A percentile compares a stretch with the other conserved stretches of the same genome.
Conservation (phyloP, 2,888 invertebrate genomes). For the Drosophila meridiana region DNA sequence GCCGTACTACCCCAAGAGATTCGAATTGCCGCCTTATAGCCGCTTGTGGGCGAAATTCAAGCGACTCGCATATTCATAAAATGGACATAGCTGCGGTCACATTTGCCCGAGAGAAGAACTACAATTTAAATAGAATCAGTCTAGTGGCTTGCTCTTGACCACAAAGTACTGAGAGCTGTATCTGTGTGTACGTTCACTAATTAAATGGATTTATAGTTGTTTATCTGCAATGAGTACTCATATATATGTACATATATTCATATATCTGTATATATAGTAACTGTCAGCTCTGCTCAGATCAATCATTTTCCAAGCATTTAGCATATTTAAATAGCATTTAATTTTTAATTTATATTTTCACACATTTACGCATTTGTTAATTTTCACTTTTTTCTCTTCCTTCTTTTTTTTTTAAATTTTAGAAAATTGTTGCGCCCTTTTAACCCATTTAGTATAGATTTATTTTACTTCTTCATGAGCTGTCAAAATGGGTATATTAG, state of each 20-base stretch:
- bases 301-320: slow-evolving; percentile 7
- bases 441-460: background rate
- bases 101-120: slow-evolving; percentile 25
- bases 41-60: slow-evolving; percentile 49
- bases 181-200: slow-evolving; percentile 8
- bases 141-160: slow-evolving; percentile 63
- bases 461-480: background rate
- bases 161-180: slow-evolving; percentile 28
- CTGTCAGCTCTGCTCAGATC: background rate
- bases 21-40: slow-evolving; percentile 40
- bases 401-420: background rate
- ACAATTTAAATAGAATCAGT: slow-evolving; percentile 53
- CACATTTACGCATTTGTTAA: slow-evolving; percentile 7
- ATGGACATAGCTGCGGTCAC: slow-evolving; percentile 28
- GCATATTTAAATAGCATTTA: background rate
- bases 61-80: slow-evolving; percentile 43
- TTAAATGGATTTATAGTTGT: slow-evolving; percentile 52
- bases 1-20: background rate
- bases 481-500: background rate
- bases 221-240: slow-evolving; percentile 21
- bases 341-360: slow-evolving; percentile 8
- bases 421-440: background rate
- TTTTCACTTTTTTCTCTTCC: background rate
- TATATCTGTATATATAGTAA: background rate
- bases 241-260: background rate